Conservation (phyloP, 2,888 invertebrate genomes). For the Caenorhabditis imperialis region DNA sequence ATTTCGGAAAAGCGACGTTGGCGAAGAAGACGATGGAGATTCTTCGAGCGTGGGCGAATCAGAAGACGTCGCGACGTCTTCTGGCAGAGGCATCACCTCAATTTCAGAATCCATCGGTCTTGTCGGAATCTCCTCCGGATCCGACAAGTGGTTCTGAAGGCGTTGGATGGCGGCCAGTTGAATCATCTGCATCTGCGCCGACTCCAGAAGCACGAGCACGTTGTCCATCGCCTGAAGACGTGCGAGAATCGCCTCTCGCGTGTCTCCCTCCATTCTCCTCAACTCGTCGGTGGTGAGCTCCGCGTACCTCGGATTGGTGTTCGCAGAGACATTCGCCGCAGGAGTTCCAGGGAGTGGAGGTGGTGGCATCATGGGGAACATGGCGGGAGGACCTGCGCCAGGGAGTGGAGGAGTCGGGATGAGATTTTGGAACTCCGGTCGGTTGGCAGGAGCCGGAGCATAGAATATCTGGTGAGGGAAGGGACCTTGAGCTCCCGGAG, state of each 20-base stretch:
- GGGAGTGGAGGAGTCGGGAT: constrained; percentile 17
- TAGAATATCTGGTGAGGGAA: constrained; percentile 64
- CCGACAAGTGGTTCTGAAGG: neutral
- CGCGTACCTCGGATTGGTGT: constrained; percentile 77
- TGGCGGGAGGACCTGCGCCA: constrained; percentile 38
- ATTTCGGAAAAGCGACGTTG: neutral
- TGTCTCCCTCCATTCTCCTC: constrained; percentile 87
- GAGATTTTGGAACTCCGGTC: constrained; percentile 45
- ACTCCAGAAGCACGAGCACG: constrained; percentile 91
- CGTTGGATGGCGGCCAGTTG: constrained; percentile 21
- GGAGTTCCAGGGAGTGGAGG: constrained; percentile 72
- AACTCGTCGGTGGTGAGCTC: constrained; percentile 89
- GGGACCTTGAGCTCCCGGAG: constrained; percentile 30
- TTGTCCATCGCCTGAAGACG: constrained; percentile 89
- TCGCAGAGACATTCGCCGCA: constrained; percentile 59
- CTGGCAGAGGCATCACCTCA: neutral
- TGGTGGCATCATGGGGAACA: constrained; percentile 75
- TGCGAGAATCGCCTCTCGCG: constrained; percentile 89
- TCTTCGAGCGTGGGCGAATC: constrained; percentile 5
- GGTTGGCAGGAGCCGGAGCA: constrained; percentile 44
- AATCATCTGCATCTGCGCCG: constrained; percentile 84
- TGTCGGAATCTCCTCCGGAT: neutral
- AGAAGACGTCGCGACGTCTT: neutral
- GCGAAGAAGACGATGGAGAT: neutral
- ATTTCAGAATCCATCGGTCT: neutral